Percentiles rank a stretch among this genome's conserved stretches.
Evolutionary conservation across 2,113 vertebrate species (phyloP).

Genomic region (Columba livia): DNA sequence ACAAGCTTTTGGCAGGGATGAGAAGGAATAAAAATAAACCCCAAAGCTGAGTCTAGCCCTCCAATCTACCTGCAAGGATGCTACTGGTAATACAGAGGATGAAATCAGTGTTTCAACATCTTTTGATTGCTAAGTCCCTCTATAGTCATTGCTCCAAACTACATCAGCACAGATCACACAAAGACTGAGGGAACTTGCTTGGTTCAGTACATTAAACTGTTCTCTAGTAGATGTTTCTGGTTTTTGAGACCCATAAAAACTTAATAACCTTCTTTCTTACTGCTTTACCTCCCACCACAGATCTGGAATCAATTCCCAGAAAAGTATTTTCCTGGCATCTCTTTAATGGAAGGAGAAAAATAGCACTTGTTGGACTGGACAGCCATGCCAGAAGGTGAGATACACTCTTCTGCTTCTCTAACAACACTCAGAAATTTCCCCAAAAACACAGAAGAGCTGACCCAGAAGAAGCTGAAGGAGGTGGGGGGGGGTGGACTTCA

Average conservation of each 20-base stretch:
- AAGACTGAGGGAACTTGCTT: neutral
- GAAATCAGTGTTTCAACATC: neutral
- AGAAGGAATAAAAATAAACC: neutral
- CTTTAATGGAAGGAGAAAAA: neutral
- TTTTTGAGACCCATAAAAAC: neutral
- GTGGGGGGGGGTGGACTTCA: neutral
- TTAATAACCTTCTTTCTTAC: neutral
- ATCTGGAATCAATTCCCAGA: neutral
- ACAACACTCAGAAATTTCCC: neutral
- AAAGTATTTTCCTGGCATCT: neutral
- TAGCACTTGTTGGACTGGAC: neutral
- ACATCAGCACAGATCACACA: rapidly evolving
- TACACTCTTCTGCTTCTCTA: neutral
- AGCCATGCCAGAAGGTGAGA: neutral
- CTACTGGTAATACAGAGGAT: neutral
- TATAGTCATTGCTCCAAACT: neutral
- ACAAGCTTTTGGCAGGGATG: neutral
- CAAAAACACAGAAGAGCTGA: neutral
- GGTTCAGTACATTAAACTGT: neutral
- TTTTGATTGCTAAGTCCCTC: neutral
- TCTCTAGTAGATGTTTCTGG: neutral
- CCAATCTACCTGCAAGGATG: neutral
- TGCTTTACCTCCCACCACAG: neutral
- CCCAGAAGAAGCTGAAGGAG: neutral
- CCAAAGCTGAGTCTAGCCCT: neutral